These are phyloP conservation scores for Oxycera nigricornis DNA, from an alignment of 2,888 invertebrate species.

Conservation along the genomic window DNA sequence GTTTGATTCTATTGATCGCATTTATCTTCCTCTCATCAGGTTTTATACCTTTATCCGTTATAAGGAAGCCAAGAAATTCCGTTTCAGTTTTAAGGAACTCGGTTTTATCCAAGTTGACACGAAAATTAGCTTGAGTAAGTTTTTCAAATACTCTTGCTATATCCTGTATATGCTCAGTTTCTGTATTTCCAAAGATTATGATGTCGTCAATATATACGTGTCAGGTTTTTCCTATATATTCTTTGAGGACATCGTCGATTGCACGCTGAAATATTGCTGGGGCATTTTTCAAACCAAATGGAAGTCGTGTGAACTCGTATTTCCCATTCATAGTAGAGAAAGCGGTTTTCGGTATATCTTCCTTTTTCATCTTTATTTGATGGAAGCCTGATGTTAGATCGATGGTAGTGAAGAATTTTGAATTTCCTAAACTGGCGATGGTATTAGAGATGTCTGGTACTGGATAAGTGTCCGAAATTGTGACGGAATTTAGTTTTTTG, in stretches of 20 bases:
- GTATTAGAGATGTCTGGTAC: neutral
- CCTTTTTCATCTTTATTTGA: slow-evolving; percentile 37
- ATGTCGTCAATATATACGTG: slow-evolving; percentile 44
- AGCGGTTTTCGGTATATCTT: slow-evolving; percentile 50
- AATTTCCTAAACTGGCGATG: slow-evolving; percentile 43
- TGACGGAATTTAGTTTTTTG: neutral
- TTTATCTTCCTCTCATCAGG: slow-evolving; percentile 52
- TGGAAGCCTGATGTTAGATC: slow-evolving; percentile 20
- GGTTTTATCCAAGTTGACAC: slow-evolving; percentile 7
- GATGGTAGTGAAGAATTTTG: slow-evolving; percentile 18
- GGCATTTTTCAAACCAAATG: too few species aligned
- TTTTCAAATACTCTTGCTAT: slow-evolving; percentile 20
- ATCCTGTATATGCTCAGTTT: neutral
- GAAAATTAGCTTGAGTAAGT: neutral
- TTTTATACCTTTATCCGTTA: slow-evolving; percentile 51
- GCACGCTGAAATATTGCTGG: slow-evolving; percentile 49
- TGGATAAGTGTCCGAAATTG: neutral
- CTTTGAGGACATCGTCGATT: slow-evolving; percentile 51
- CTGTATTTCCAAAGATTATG: slow-evolving; percentile 20
- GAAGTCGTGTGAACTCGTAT: too few species aligned
- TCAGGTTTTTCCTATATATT: slow-evolving; percentile 44
- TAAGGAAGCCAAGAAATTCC: slow-evolving; percentile 50
- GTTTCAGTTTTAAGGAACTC: slow-evolving; percentile 31
- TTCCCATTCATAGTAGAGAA: slow-evolving; percentile 49
- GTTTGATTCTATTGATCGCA: slow-evolving; percentile 45